phyloP scores from a whole-genome alignment of 2,797 vertebrate species.

The Acanthornis magna region DNA sequence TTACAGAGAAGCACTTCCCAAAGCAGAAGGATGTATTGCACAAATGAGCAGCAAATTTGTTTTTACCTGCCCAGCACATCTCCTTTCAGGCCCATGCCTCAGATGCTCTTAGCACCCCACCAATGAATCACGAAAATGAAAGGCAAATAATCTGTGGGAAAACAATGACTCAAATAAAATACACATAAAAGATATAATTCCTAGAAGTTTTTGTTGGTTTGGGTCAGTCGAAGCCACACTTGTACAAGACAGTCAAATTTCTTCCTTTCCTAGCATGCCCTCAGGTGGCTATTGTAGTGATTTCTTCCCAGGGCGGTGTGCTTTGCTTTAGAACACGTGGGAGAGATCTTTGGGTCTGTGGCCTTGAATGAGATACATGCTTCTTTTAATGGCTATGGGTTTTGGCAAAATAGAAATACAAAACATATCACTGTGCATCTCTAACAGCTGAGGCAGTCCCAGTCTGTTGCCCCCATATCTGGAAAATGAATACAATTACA shows the following conservation, averaged over 20 bases:
- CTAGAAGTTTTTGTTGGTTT: background rate
- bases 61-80: fast-evolving
- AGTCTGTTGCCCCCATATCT: background rate
- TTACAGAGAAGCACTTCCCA: background rate
- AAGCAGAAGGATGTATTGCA: background rate
- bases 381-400: background rate
- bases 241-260: background rate
- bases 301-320: background rate
- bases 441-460: background rate
- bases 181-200: background rate
- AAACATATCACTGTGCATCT: background rate
- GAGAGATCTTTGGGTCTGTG: background rate
- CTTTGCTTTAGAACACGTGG: background rate
- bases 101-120: background rate
- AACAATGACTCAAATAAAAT: fast-evolving
- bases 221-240: background rate
- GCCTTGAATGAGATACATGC: background rate
- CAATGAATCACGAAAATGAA: background rate
- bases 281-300: background rate
- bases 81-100: background rate
- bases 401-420: background rate
- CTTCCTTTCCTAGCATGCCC: background rate
- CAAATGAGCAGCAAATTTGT: background rate
- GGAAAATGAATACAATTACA: background rate
- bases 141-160: background rate